Conservation (phyloP, 2,113 vertebrate species). For the Cavia porcellus region DNA sequence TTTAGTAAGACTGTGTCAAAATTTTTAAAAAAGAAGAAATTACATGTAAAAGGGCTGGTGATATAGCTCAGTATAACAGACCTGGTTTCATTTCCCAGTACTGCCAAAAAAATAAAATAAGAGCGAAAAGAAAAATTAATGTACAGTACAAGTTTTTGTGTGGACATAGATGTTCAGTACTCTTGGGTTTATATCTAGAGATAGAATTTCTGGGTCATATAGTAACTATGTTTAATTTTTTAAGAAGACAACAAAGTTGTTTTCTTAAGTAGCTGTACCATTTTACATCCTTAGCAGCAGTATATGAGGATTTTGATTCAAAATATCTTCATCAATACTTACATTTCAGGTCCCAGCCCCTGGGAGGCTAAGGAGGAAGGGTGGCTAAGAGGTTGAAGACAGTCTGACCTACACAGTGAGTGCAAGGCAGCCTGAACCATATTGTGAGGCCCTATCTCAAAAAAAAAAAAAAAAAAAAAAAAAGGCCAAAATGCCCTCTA, state of each 20-base stretch:
- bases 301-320: neutral
- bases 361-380: neutral
- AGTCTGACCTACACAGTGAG: neutral
- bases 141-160: neutral
- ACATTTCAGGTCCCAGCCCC: neutral
- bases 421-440: neutral
- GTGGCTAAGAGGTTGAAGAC: neutral
- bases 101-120: neutral
- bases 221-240: neutral
- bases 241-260: neutral
- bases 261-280: neutral
- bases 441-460: neutral
- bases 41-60: neutral
- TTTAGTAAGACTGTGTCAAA: neutral
- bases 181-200: neutral
- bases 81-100: neutral
- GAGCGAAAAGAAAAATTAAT: neutral
- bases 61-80: neutral
- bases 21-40: neutral
- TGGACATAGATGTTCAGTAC: neutral
- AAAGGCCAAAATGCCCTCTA: neutral
- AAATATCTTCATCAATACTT: neutral
- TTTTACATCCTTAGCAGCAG: neutral
- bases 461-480: neutral
- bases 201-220: neutral